A percentile compares a stretch with the other conserved stretches of the same genome.
Conservation (phyloP, 2,113 vertebrate genomes). For the Butorides virescens region DNA sequence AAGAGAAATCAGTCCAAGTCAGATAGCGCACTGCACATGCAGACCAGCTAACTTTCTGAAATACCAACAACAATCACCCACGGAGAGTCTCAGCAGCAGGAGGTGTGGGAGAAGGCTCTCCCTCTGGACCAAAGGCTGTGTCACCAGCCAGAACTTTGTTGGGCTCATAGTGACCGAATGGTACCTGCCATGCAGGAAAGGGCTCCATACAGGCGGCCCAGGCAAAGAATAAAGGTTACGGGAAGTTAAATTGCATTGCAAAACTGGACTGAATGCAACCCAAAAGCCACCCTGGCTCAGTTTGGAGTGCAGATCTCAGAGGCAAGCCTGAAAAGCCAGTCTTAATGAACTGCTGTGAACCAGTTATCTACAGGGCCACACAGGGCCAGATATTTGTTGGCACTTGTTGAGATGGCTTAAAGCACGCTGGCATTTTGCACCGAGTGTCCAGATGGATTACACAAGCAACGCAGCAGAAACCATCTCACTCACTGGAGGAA, state of each 20-base stretch:
- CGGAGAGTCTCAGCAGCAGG: not conserved
- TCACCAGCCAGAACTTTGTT: not conserved
- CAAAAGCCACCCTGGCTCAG: accelerated
- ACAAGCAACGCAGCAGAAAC: not conserved
- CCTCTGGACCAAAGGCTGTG: not conserved
- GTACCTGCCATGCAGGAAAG: not conserved
- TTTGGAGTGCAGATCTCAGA: not conserved
- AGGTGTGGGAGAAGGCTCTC: not conserved
- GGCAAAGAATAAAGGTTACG: not conserved
- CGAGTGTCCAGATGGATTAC: accelerated
- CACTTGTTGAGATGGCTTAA: not conserved
- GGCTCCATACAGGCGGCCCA: not conserved
- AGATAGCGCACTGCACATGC: not conserved
- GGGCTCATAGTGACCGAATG: not conserved
- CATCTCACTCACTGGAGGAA: not conserved
- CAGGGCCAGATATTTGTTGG: not conserved
- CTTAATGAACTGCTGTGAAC: not conserved
- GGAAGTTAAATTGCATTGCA: not conserved
- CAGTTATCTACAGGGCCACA: not conserved
- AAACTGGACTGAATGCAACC: not conserved
- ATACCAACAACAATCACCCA: not conserved
- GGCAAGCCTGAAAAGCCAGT: not conserved
- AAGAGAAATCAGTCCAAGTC: not conserved
- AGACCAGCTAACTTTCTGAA: not conserved
- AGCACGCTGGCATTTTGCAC: not conserved